Evolutionary conservation across 1,140 invertebrate genomes (phyloP).

Genomic region (Drosophila saltans): DNA sequence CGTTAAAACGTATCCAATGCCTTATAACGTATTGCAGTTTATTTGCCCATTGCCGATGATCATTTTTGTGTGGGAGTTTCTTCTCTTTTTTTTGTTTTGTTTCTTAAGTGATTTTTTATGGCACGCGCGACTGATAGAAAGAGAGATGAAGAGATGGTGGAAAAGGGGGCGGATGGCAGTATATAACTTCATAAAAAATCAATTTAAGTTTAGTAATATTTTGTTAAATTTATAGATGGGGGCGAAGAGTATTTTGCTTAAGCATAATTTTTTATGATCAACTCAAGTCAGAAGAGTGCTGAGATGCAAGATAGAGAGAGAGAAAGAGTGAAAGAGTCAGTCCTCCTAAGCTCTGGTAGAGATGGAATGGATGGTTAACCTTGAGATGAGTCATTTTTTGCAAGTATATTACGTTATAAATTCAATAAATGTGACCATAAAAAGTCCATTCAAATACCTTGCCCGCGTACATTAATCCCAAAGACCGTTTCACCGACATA

Average conservation of each 20-base stretch:
- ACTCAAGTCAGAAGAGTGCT: constrained; percentile 5
- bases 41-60: constrained; percentile 37
- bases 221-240: constrained; percentile 75
- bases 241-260: constrained; percentile 68
- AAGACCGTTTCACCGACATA: constrained; percentile 42
- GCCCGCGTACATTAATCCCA: constrained; percentile 77
- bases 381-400: constrained; percentile 67
- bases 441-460: constrained; percentile 81
- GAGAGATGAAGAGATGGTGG: not conserved
- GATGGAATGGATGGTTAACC: constrained; percentile 2
- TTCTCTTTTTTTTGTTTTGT: not conserved
- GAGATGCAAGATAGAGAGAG: not conserved
- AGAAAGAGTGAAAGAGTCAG: not conserved
- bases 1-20: constrained; percentile 22
- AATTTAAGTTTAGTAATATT: constrained; percentile 81
- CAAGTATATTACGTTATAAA: constrained; percentile 81
- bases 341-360: constrained; percentile 1
- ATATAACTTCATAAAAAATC: constrained; percentile 78
- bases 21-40: constrained; percentile 46
- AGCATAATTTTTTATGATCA: constrained; percentile 72
- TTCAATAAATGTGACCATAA: constrained; percentile 81
- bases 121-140: constrained; percentile 54
- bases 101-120: constrained; percentile 76
- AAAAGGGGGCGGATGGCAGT: not conserved
- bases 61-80: constrained; percentile 60